phyloP scores from a whole-genome alignment of 2,888 invertebrate genomes.

The Oegoconia quadripuncta region DNA sequence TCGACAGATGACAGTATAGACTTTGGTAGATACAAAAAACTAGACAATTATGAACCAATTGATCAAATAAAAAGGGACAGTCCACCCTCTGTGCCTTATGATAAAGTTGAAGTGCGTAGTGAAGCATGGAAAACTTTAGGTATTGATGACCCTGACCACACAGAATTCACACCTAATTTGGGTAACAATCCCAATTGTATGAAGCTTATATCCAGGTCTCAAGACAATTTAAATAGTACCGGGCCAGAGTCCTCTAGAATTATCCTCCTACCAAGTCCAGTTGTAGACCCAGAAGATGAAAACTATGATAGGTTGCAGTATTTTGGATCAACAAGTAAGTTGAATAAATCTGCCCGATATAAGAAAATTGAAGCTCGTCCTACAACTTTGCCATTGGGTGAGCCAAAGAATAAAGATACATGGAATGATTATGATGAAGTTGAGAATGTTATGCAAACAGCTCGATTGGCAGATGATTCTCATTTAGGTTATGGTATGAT shows the following conservation, averaged over 20 bases:
- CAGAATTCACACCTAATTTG: constrained; percentile 78
- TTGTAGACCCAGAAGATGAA: constrained; percentile 73
- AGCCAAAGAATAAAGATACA: constrained; percentile 67
- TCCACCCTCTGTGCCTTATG: constrained; percentile 80
- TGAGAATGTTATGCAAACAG: constrained; percentile 82
- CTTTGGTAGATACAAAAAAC: constrained; percentile 73
- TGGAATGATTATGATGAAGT: constrained; percentile 90
- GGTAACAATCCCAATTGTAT: constrained; percentile 68
- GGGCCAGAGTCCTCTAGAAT: constrained; percentile 76
- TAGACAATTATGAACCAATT: constrained; percentile 74
- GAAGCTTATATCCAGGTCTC: constrained; percentile 73
- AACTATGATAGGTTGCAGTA: constrained; percentile 90
- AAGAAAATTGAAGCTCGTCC: constrained; percentile 84
- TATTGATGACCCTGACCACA: constrained; percentile 85
- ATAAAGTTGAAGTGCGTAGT: constrained; percentile 86
- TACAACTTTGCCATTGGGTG: constrained; percentile 67
- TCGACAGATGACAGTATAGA: constrained; percentile 67
- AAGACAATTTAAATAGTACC: constrained; percentile 64
- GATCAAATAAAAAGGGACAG: constrained; percentile 72
- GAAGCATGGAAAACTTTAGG: constrained; percentile 92
- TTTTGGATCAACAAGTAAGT: constrained; percentile 86
- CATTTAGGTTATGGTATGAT: constrained; percentile 89
- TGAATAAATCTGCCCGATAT: constrained; percentile 81
- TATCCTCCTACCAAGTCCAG: constrained; percentile 72
- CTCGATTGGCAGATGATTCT: constrained; percentile 88